Conservation (phyloP, 2,888 invertebrate species). For the Stenchaetothrips biformis region DNA sequence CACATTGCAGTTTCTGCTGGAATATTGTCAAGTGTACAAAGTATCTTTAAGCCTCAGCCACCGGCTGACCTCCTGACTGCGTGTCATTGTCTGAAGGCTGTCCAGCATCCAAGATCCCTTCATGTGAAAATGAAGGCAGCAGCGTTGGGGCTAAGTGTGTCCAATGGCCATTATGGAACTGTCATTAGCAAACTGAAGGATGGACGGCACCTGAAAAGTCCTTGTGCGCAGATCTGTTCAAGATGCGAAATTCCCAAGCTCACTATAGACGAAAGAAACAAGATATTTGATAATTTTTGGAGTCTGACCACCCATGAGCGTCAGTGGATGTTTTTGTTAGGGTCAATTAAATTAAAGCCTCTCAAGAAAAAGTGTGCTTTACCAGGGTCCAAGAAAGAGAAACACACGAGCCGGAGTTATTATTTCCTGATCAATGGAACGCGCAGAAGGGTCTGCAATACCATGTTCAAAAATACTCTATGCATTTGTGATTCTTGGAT, state of each 20-base stretch:
- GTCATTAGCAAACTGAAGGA: neutral
- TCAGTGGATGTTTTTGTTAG: neutral
- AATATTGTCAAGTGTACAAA: neutral
- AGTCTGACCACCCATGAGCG: neutral
- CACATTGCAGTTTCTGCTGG: neutral
- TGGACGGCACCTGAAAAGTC: neutral
- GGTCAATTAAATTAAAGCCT: neutral
- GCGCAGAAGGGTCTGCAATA: neutral
- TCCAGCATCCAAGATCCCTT: too few species aligned
- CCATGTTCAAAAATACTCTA: neutral
- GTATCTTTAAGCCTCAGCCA: neutral
- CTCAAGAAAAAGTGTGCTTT: neutral
- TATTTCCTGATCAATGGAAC: neutral
- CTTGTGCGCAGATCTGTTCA: neutral
- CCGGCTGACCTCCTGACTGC: neutral
- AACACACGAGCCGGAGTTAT: neutral
- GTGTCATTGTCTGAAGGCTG: neutral
- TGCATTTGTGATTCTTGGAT: neutral
- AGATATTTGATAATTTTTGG: neutral
- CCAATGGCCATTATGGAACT: neutral
- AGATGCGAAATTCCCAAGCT: neutral
- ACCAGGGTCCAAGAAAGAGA: neutral
- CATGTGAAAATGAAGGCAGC: neutral
- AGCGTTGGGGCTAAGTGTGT: neutral
- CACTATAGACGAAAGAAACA: neutral